These are phyloP conservation scores for Catharus ustulatus DNA, from an alignment of 2,797 vertebrate genomes.

Conservation along the genomic window DNA sequence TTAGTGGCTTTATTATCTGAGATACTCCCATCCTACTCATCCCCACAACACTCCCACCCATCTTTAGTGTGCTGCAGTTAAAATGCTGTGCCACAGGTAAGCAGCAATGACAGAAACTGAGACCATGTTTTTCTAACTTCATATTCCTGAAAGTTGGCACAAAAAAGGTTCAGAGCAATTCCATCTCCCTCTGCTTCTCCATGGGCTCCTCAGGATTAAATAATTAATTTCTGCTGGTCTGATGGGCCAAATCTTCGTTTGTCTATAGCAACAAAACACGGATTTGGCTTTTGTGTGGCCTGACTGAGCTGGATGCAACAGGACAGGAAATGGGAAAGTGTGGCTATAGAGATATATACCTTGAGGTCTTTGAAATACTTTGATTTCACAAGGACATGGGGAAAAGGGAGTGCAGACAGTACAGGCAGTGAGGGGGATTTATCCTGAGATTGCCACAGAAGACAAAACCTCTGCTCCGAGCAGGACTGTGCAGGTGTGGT, in stretches of 20 bases:
- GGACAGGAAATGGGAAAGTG: neutral
- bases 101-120: neutral
- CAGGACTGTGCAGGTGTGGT: fast-evolving
- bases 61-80: neutral
- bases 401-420: neutral
- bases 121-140: neutral
- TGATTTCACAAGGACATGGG: neutral
- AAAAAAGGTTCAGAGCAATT: neutral
- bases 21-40: neutral
- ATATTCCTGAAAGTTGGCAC: neutral
- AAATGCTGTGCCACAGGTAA: neutral
- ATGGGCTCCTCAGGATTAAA: neutral
- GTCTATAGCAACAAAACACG: neutral
- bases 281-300: neutral
- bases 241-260: neutral
- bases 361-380: neutral
- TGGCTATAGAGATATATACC: fast-evolving
- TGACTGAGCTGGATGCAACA: fast-evolving
- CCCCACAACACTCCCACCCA: neutral
- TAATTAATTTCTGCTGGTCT: neutral
- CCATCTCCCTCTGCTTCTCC: neutral
- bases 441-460: neutral
- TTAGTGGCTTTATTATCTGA: neutral
- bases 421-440: neutral
- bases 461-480: neutral